These are phyloP conservation scores for Uropsilus gracilis DNA, from an alignment of 2,113 vertebrate genomes.

Conservation along the genomic window DNA sequence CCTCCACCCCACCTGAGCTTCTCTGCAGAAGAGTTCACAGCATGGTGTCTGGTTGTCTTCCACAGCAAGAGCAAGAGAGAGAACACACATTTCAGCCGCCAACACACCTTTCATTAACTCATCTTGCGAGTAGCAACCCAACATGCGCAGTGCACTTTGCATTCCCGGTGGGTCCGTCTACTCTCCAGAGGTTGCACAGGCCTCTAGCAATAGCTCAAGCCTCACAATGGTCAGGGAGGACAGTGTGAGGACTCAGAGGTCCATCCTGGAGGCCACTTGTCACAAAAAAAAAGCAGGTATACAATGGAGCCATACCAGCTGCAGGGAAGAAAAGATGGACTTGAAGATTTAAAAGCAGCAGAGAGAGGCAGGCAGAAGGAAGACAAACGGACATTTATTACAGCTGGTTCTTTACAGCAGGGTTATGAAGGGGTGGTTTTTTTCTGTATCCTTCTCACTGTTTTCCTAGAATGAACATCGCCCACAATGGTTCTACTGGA, in stretches of 20 bases:
- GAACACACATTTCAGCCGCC: rapidly evolving
- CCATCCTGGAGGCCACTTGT: background rate
- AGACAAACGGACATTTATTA: background rate
- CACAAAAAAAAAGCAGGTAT: background rate
- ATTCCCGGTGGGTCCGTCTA: too few relatives aligned
- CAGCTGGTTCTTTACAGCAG: background rate
- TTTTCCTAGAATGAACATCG: background rate
- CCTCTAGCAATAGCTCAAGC: too few relatives aligned
- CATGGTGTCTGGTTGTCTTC: background rate
- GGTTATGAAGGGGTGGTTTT: background rate
- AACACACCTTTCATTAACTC: background rate
- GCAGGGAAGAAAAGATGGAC: background rate
- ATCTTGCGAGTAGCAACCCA: too few relatives aligned
- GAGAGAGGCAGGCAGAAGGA: background rate
- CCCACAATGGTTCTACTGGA: background rate
- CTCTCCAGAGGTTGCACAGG: background rate
- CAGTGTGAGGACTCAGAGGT: too few relatives aligned
- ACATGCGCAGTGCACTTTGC: rapidly evolving
- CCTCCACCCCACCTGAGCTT: too few relatives aligned
- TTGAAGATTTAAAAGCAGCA: background rate
- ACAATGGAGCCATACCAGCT: rapidly evolving
- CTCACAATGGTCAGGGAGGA: rapidly evolving
- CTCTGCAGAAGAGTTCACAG: rapidly evolving
- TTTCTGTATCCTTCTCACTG: background rate
- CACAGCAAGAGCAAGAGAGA: background rate